Conservation (phyloP, 2,888 invertebrate genomes). For the Aleiodes alternator region DNA sequence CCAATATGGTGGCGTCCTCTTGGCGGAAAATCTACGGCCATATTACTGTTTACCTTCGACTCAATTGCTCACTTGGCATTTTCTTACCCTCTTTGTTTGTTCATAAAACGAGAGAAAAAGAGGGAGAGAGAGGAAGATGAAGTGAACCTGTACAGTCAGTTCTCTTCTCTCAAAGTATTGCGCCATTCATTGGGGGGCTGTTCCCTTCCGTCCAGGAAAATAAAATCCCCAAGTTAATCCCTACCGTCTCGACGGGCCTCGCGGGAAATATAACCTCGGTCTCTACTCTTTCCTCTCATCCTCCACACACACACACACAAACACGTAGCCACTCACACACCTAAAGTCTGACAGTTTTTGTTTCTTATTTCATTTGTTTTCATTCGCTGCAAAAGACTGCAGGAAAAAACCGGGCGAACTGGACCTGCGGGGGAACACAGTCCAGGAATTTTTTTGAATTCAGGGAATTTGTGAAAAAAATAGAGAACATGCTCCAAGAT, state of each 20-base stretch:
- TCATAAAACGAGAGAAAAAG: not conserved
- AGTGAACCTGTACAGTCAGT: not conserved
- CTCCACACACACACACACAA: not conserved
- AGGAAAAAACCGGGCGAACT: no score
- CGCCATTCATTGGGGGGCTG: slow-evolving; percentile 48
- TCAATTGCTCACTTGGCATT: slow-evolving; percentile 27
- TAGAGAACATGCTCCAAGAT: no score
- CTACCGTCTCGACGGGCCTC: slow-evolving; percentile 30
- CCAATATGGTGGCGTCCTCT: slow-evolving; percentile 20
- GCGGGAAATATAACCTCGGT: slow-evolving; percentile 26
- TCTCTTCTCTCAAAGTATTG: slow-evolving; percentile 46
- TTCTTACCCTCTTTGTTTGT: slow-evolving; percentile 2
- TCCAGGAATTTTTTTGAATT: no score
- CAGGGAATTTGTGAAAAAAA: no score
- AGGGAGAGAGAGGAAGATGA: no score
- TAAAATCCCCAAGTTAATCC: slow-evolving; percentile 26
- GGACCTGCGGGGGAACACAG: no score
- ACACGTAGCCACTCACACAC: not conserved
- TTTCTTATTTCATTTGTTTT: not conserved
- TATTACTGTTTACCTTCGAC: slow-evolving; percentile 61
- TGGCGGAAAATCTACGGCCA: slow-evolving; percentile 40
- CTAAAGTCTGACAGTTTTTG: not conserved
- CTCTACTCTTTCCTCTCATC: not conserved
- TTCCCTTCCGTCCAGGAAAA: slow-evolving; percentile 41
- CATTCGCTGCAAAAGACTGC: no score